A percentile compares a stretch with the other conserved stretches of the same genome.
phyloP scores from a whole-genome alignment of 2,797 vertebrate genomes.

The Apodemus agrarius region DNA sequence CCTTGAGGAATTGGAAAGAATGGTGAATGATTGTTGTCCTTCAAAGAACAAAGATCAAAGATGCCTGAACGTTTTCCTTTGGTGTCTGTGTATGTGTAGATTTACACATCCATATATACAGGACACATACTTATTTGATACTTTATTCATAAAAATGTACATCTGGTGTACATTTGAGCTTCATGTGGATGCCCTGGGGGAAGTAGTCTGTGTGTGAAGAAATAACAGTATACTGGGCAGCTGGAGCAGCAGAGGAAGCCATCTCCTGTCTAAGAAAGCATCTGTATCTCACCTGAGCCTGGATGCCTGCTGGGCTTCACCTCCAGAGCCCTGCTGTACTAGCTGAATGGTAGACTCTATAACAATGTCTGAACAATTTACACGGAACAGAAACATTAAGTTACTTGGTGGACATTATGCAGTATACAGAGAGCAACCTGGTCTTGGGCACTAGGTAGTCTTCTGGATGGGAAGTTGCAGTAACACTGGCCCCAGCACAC shows the following conservation, averaged over 20 bases:
- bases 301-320: background rate
- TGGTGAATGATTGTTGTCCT: conserved; percentile 68
- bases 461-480: background rate
- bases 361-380: conserved; percentile 34
- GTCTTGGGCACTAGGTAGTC: background rate
- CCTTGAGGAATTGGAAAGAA: conserved; percentile 33
- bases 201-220: conserved; percentile 73
- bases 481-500: background rate
- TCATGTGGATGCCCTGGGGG: conserved; percentile 71
- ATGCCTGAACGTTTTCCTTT: conserved; percentile 79
- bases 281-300: conserved; percentile 36
- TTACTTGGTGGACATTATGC: background rate
- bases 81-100: conserved; percentile 81
- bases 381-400: conserved; percentile 40
- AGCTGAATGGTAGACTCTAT: conserved; percentile 68
- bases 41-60: conserved; percentile 87
- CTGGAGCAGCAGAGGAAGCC: conserved; percentile 39
- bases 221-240: conserved; percentile 54
- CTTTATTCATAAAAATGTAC: conserved; percentile 73
- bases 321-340: conserved; percentile 44
- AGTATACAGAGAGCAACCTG: background rate
- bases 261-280: conserved; percentile 71
- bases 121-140: conserved; percentile 81
- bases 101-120: conserved; percentile 81
- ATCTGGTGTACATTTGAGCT: conserved; percentile 70